Evolutionary conservation across 2,797 vertebrate genomes (phyloP).

Genomic region (Danio tinwini): DNA sequence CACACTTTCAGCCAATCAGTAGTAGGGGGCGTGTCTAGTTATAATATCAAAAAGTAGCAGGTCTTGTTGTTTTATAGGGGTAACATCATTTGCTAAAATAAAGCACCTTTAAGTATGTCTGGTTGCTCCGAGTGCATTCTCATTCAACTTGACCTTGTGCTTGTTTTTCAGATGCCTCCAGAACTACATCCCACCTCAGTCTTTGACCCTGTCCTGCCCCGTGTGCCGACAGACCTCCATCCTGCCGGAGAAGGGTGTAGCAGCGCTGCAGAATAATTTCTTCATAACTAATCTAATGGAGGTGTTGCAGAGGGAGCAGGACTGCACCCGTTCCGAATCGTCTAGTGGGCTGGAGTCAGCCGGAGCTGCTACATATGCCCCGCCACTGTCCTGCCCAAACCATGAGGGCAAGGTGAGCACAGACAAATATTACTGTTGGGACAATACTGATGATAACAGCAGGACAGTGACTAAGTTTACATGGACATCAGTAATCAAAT

Average conservation of each 20-base stretch:
- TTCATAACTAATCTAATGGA: conserved; percentile 98
- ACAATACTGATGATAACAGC: background rate
- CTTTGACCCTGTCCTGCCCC: conserved; percentile 93
- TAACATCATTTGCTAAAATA: background rate
- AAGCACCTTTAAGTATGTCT: background rate
- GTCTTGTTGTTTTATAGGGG: too few species aligned
- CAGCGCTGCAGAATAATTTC: conserved; percentile 94
- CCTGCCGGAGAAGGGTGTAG: conserved; percentile 91
- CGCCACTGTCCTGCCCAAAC: conserved; percentile 93
- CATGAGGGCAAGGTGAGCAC: conserved; percentile 91
- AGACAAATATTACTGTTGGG: background rate
- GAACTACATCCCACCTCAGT: conserved; percentile 97
- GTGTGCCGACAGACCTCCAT: conserved; percentile 97
- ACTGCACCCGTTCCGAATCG: conserved; percentile 79
- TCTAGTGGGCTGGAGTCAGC: conserved; percentile 83
- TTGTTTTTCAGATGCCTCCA: conserved; percentile 86
- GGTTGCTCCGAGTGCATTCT: background rate
- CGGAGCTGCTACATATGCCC: conserved; percentile 83
- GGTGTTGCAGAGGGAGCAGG: conserved; percentile 88
- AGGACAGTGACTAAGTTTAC: too few species aligned
- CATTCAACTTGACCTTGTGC: background rate
- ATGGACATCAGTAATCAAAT: too few species aligned
- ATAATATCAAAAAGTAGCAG: too few species aligned
- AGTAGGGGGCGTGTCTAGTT: too few species aligned
- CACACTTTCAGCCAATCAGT: too few species aligned